Conservation (phyloP, 2,888 invertebrate genomes). For the Tiliacea aurago region DNA sequence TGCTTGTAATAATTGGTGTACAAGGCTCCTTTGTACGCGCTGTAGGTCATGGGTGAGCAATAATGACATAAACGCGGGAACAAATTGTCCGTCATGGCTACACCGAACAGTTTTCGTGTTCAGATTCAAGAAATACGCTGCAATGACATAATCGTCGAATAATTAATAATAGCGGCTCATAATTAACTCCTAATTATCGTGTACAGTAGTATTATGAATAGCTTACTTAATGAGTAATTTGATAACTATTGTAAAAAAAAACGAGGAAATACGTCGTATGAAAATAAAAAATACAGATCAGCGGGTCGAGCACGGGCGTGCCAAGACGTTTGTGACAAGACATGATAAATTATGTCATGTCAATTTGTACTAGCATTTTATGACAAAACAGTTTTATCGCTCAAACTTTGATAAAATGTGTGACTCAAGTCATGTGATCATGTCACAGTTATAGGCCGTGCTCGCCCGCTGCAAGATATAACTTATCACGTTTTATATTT, state of each 20-base stretch:
- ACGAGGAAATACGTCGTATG: constrained; percentile 53
- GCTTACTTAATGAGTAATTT: constrained; percentile 48
- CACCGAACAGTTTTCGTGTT: constrained; percentile 66
- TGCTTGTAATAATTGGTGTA: constrained; percentile 73
- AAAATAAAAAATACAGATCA: constrained; percentile 37
- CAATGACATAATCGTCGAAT: constrained; percentile 74
- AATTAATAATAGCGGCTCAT: constrained; percentile 71
- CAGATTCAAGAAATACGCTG: constrained; percentile 64
- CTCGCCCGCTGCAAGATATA: constrained; percentile 3
- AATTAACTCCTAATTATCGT: constrained; percentile 53
- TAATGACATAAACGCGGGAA: constrained; percentile 76
- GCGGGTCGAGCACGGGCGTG: too few relatives aligned
- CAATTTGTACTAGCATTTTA: too few relatives aligned
- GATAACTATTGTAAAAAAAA: constrained; percentile 40
- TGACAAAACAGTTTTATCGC: too few relatives aligned
- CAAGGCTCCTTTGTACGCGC: constrained; percentile 69
- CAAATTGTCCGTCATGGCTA: constrained; percentile 76
- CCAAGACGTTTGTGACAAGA: too few relatives aligned
- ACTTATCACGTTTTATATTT: constrained; percentile 17
- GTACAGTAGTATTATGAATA: constrained; percentile 46
- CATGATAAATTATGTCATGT: too few relatives aligned
- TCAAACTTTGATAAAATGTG: too few relatives aligned
- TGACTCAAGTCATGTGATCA: too few relatives aligned
- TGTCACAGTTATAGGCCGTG: too few relatives aligned
- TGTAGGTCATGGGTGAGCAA: constrained; percentile 81